Percentiles rank a stretch among this genome's conserved stretches.
Evolutionary conservation across 2,888 invertebrate genomes (phyloP).

Genomic region (Drosophila melanosoma): DNA sequence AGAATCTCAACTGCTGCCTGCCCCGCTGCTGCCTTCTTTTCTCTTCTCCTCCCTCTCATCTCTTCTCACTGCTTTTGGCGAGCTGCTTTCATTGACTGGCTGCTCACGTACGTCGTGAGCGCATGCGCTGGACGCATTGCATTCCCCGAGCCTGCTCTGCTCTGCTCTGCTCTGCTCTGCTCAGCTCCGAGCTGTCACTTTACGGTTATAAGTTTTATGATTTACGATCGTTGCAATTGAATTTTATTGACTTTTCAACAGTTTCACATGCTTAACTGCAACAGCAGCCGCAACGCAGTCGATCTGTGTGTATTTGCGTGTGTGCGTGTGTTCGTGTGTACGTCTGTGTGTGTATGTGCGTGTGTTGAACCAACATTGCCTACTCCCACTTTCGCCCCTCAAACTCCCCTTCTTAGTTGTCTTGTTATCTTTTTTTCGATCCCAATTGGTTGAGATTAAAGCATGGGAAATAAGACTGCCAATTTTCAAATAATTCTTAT

Average conservation of each 20-base stretch:
- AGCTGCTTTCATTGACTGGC: slow-evolving; percentile 60
- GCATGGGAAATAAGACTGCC: slow-evolving; percentile 1
- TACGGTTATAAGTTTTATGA: slow-evolving; percentile 84
- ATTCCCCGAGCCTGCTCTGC: slow-evolving; percentile 73
- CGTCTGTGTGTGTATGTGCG: not conserved
- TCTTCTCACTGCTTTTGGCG: not conserved
- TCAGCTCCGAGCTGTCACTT: slow-evolving; percentile 73
- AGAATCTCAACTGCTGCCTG: slow-evolving; percentile 34
- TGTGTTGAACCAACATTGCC: slow-evolving; percentile 7
- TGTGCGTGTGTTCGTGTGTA: not conserved
- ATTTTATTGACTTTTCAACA: slow-evolving; percentile 83
- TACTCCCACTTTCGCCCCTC: slow-evolving; percentile 36
- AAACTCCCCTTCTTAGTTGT: slow-evolving; percentile 10
- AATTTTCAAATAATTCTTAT: not conserved
- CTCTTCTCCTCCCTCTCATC: not conserved
- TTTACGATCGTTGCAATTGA: slow-evolving; percentile 81
- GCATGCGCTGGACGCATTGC: slow-evolving; percentile 59
- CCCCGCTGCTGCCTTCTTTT: slow-evolving; percentile 11
- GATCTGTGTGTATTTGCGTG: not conserved
- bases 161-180: slow-evolving; percentile 44
- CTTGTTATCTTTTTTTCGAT: slow-evolving; percentile 27
- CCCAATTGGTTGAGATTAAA: slow-evolving; percentile 30
- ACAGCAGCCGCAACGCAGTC: slow-evolving; percentile 9
- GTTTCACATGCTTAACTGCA: slow-evolving; percentile 60
- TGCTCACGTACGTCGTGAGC: slow-evolving; percentile 73